phyloP scores from a whole-genome alignment of 2,888 invertebrate genomes.

The Serrognathus titanus region DNA sequence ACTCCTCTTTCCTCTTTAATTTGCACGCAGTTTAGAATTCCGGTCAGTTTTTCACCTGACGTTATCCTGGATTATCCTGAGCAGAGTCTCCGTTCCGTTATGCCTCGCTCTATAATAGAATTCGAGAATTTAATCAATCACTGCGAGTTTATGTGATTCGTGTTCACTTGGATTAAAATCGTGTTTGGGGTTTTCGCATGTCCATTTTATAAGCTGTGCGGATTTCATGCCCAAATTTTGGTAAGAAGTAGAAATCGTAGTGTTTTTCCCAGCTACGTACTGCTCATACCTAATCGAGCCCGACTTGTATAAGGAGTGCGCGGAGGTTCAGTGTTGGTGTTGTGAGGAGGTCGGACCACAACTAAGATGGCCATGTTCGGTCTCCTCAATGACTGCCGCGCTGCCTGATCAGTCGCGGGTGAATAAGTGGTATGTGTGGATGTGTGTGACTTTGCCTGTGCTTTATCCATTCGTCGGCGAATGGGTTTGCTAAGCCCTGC shows the following conservation, averaged over 20 bases:
- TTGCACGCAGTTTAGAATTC: slow-evolving; percentile 27
- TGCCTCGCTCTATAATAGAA: slow-evolving; percentile 8
- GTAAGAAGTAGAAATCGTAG: neutral
- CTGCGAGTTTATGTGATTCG: neutral
- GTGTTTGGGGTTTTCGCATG: no score
- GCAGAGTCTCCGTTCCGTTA: slow-evolving; percentile 12
- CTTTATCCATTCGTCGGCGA: slow-evolving; percentile 22
- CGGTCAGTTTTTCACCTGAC: slow-evolving; percentile 25
- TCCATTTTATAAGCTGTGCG: no score
- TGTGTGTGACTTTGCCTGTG: slow-evolving; percentile 4
- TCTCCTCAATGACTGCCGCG: slow-evolving; percentile 36
- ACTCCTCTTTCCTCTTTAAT: slow-evolving; percentile 26
- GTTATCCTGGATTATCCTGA: slow-evolving; percentile 10
- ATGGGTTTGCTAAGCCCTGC: no score
- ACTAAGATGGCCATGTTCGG: slow-evolving; percentile 39
- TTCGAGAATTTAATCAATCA: neutral
- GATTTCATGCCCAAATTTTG: neutral
- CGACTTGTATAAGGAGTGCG: slow-evolving; percentile 32
- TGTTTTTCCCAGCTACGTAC: neutral
- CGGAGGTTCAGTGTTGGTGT: slow-evolving; percentile 37
- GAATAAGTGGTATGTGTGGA: slow-evolving; percentile 16
- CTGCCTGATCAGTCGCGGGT: slow-evolving; percentile 15
- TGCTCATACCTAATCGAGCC: slow-evolving; percentile 17
- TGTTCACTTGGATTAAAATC: no score
- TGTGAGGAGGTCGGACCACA: slow-evolving; percentile 29